Percentiles rank a stretch among this genome's conserved stretches.
phyloP scores from a whole-genome alignment of 1,140 invertebrate genomes.

The Stegodyphus dumicola region DNA sequence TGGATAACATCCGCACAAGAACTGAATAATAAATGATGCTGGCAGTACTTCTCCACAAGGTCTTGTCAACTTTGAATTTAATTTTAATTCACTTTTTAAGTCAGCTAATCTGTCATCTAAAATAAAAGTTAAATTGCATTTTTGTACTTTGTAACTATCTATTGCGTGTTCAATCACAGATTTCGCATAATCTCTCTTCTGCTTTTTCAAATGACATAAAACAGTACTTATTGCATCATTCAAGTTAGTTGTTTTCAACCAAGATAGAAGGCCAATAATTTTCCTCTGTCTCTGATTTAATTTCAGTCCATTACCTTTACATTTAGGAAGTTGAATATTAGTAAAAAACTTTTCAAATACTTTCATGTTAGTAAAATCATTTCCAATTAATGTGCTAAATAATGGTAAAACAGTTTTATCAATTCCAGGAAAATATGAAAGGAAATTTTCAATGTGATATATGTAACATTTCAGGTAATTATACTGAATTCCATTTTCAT shows the following conservation, averaged over 20 bases:
- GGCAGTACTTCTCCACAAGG: slow-evolving; percentile 68
- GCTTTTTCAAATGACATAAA: slow-evolving; percentile 63
- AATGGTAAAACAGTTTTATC: slow-evolving; percentile 78
- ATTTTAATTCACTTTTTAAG: slow-evolving; percentile 11
- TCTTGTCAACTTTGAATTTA: slow-evolving; percentile 45
- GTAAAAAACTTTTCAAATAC: slow-evolving; percentile 79
- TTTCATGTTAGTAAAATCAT: slow-evolving; percentile 82
- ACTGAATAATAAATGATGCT: slow-evolving; percentile 76
- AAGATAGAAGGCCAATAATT: slow-evolving; percentile 78
- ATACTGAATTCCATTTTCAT: slow-evolving; percentile 11
- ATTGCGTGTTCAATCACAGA: slow-evolving; percentile 62
- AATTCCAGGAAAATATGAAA: slow-evolving; percentile 76
- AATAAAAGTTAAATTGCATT: slow-evolving; percentile 20
- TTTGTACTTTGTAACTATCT: slow-evolving; percentile 62
- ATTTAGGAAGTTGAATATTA: slow-evolving; percentile 75
- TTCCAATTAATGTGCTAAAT: slow-evolving; percentile 83
- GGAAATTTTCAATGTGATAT: slow-evolving; percentile 78
- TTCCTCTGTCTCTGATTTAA: slow-evolving; percentile 71
- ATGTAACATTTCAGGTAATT: slow-evolving; percentile 75
- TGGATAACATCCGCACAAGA: slow-evolving; percentile 73
- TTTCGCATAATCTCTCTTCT: slow-evolving; percentile 62
- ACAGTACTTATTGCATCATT: slow-evolving; percentile 74
- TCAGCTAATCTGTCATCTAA: slow-evolving; percentile 13
- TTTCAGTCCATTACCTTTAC: slow-evolving; percentile 67
- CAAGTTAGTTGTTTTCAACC: slow-evolving; percentile 78